A percentile compares a stretch with the other conserved stretches of the same genome.
phyloP scores from a whole-genome alignment of 2,113 vertebrate species.

The Xyliphius kryptos region DNA sequence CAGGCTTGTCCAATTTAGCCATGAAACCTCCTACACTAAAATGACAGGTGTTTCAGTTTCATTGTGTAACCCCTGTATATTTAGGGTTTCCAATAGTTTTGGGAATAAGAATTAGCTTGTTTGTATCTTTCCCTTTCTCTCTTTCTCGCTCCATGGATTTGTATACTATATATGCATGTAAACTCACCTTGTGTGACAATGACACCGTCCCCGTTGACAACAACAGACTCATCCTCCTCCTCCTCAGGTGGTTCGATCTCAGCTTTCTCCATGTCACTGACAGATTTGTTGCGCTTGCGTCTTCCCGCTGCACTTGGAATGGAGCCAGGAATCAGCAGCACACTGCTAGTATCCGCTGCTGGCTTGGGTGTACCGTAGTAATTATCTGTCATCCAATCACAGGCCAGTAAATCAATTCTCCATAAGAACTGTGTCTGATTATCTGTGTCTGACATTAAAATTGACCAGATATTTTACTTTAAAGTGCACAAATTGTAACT shows the following conservation, averaged over 20 bases:
- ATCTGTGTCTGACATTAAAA: neutral
- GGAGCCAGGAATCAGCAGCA: constrained; percentile 88
- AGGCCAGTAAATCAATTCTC: neutral
- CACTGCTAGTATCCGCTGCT: constrained; percentile 89
- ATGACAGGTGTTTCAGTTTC: no score
- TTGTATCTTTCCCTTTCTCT: no score
- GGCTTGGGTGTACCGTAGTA: constrained; percentile 98
- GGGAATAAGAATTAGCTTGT: no score
- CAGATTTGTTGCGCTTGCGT: constrained; percentile 92
- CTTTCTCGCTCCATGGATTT: no score
- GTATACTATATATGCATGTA: no score
- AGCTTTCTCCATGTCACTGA: constrained; percentile 97
- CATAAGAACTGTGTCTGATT: constrained; percentile 1
- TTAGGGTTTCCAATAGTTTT: no score
- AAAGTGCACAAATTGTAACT: no score
- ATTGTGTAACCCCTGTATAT: no score
- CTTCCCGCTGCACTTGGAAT: constrained; percentile 91
- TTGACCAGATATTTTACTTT: no score
- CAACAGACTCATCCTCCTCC: constrained; percentile 86
- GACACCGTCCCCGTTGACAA: constrained; percentile 91
- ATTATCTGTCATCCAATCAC: constrained; percentile 72
- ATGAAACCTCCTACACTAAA: no score
- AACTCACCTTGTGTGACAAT: no score
- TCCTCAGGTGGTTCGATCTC: constrained; percentile 89
- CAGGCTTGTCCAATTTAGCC: no score